Base-by-base conservation (phyloP, 2,797 vertebrate species). In the Champsocephalus esox region DNA sequence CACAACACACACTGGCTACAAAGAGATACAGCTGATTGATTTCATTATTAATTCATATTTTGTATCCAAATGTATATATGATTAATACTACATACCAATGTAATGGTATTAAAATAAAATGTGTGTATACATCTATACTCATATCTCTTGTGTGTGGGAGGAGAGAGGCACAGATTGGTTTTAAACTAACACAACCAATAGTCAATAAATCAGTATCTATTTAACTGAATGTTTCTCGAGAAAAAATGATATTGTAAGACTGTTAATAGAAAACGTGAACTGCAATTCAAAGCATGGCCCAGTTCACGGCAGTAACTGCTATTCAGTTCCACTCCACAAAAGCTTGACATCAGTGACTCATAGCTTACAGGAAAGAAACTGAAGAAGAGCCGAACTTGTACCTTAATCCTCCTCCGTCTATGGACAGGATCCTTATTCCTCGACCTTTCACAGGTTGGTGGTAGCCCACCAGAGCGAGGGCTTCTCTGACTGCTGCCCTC, bases 401-500 rank as follows among this genome's bases (percentile, higher is more conserved):
- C 97, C 98, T 97, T 81, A 97, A 95, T 80, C 98, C 98, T 88
- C 98, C 98, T 89, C 98, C 98, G 77, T 99, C 98, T 74, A 99
- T 98, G 72, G 96, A 90, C 34, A 99, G 95, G 77, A 99, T 93
- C 74, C 97, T 91, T 83, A 99, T 89, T 69, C 98, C 98, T 56
- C 95, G 94, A 34, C 96, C 97, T 92, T 96, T 97, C 43, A 99
- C 96, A 0, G 97, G 96, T 67, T 97, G 93, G 34, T 95, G 93
- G 80, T 98, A 97, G 41, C 97, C 98, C 87, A 98, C 94, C 75
- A 99, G 93, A 64, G 97, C 87, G 67, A 99, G 96, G 44, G 96
- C 96, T 90, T 99, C 97, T 91, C 97, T 95, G 73, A 98, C 96
- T 28, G 96, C 96, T 70, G 96, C 96, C 86, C 96, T 96, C 82